These are phyloP conservation scores for Arothron firmamentum DNA, from an alignment of 2,113 vertebrate genomes.

Conservation along the genomic window DNA sequence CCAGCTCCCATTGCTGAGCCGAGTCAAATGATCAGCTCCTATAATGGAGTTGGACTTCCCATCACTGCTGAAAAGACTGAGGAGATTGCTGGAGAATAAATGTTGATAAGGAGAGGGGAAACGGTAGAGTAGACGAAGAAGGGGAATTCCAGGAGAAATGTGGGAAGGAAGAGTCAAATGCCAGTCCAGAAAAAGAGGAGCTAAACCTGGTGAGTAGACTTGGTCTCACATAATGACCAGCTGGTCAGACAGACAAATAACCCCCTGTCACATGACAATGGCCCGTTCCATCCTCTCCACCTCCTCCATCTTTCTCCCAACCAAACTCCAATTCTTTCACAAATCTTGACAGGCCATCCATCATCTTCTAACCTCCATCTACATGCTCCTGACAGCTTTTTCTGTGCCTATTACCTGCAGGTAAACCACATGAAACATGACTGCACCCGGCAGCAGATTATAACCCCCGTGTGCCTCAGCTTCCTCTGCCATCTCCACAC, in stretches of 20 bases:
- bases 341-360: conserved; percentile 49
- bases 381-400: conserved; percentile 4
- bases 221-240: conserved; percentile 15
- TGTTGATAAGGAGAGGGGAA: background rate
- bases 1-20: too few relatives aligned
- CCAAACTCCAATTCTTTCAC: conserved; percentile 7
- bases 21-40: too few relatives aligned
- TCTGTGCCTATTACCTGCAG: background rate
- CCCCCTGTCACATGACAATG: conserved; percentile 47
- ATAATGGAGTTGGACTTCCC: too few relatives aligned
- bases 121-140: background rate
- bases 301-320: conserved; percentile 11
- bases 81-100: background rate
- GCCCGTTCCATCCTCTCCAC: conserved; percentile 7
- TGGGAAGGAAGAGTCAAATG: too few relatives aligned
- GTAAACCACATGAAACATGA: conserved; percentile 45
- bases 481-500: too few relatives aligned
- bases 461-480: too few relatives aligned
- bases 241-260: conserved; percentile 61
- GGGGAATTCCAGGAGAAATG: too few relatives aligned
- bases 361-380: conserved; percentile 37
- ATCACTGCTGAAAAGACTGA: background rate
- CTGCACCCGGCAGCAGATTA: conserved; percentile 9
- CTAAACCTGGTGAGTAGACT: background rate
- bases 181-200: background rate